Evolutionary conservation across 2,797 vertebrate species (phyloP).

Genomic region (Hapalemur alaotrensis): DNA sequence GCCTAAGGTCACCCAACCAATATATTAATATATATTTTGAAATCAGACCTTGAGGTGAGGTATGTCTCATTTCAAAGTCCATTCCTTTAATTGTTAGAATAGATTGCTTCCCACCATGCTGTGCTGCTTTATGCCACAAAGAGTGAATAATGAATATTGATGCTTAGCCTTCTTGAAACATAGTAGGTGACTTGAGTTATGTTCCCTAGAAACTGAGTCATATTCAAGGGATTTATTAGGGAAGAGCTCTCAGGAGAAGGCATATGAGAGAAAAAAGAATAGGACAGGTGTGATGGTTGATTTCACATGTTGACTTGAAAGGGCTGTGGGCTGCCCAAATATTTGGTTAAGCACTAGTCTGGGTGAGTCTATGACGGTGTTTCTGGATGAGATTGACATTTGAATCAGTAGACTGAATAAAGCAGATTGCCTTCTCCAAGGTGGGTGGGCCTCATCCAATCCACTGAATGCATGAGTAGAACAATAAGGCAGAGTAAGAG

Average conservation of each 20-base stretch:
- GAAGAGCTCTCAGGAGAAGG: neutral
- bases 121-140: neutral
- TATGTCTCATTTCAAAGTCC: neutral
- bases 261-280: neutral
- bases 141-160: neutral
- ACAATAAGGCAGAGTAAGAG: neutral
- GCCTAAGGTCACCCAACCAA: neutral
- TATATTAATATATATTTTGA: neutral
- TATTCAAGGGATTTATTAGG: neutral
- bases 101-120: neutral
- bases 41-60: neutral
- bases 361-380: neutral
- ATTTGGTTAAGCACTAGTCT: neutral
- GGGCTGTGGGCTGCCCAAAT: neutral
- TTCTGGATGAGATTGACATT: neutral
- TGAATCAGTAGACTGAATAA: neutral
- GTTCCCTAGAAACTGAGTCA: constrained; percentile 12
- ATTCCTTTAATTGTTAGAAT: neutral
- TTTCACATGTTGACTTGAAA: neutral
- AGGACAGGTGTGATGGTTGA: neutral
- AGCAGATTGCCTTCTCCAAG: neutral
- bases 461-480: neutral
- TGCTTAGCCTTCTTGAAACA: constrained; percentile 17
- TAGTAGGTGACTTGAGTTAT: neutral
- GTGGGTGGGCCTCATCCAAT: neutral